Evolutionary conservation across 2,113 vertebrate genomes (phyloP), one percentile per base, ranked within the genome.

Genomic region (Blennius ocellaris): DNA sequence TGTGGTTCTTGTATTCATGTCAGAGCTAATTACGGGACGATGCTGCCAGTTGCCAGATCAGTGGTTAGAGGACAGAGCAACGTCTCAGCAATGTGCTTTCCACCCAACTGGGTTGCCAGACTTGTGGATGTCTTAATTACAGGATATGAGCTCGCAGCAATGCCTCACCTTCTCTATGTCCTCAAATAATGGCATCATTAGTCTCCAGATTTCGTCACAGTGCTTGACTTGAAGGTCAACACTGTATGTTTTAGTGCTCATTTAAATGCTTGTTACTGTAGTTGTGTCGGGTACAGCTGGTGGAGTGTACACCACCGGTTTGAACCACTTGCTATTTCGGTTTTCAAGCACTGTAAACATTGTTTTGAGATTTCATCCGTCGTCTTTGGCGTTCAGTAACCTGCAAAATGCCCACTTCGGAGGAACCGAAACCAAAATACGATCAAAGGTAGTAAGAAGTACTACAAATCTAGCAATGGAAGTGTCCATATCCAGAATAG

Each of bases 11-110:
- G 83, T 82, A 69, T 73, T 81, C 67, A 68, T 79, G 87, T 89
- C 86, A 81, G 45, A 84, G 62, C 73, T 85, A 81, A 91, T 91
- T 88, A 88, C 71, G 79, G 69, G 66, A 77, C 8, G 14, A 59
- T 40, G 65, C 76, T 11, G 45, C 61, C 60, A 59, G 75, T 77
- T 88, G 80, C 62, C 80, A 83, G 69, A 85, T 88, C 76, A 83
- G 74, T 78, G 62, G 83, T 76, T 56, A 68, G 80, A 76, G 80
- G 74, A 81, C 8, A 36, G 68, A 72, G 69, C 67, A 52, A 65
- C 63, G 39, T 74, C 66, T 79, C 63, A 57, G 77, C 78, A 65
- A 71, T 53, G 81, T 43, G 73, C 75, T 82, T 85, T 81, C 66
- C 69, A 59, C 73, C 67, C 79, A 59, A 64, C 80, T 78, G 82